A percentile compares a stretch with the other conserved stretches of the same genome.
Conservation (phyloP, 2,113 vertebrate species). For the Erinaceus europaeus region DNA sequence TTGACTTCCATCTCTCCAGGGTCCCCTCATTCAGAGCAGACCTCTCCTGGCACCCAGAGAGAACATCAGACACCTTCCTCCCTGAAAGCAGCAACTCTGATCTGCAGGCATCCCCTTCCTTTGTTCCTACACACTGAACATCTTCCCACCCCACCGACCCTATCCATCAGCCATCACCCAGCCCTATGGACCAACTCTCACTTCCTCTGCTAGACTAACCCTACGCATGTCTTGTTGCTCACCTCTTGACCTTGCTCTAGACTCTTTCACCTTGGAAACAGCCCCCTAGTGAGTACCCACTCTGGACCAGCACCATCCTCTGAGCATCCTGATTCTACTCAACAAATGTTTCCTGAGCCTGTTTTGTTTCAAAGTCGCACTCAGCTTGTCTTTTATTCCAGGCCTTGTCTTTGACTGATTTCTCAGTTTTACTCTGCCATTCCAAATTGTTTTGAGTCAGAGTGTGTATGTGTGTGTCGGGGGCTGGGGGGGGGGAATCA, state of each 20-base stretch:
- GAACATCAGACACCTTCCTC: neutral
- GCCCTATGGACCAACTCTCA: neutral
- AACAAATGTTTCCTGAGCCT: neutral
- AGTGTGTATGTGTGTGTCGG: too few species aligned
- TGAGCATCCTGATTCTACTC: neutral
- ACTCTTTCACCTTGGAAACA: neutral
- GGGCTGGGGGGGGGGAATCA: neutral
- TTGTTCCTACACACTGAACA: neutral
- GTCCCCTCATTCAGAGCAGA: neutral
- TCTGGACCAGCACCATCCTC: neutral
- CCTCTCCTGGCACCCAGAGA: neutral
- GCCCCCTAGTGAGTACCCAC: neutral
- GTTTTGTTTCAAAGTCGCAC: neutral
- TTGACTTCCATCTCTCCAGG: neutral
- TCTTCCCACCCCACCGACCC: neutral
- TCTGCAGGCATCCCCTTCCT: neutral
- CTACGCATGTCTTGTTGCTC: neutral
- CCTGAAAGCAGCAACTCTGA: neutral
- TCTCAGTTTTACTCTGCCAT: neutral
- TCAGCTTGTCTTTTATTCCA: neutral
- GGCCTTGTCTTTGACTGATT: neutral
- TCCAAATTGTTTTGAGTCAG: neutral
- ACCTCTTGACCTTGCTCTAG: neutral
- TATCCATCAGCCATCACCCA: neutral
- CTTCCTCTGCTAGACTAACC: neutral